These are phyloP conservation scores for Disparrhopalites patrizii DNA, from an alignment of 2,888 invertebrate genomes.

Conservation along the genomic window DNA sequence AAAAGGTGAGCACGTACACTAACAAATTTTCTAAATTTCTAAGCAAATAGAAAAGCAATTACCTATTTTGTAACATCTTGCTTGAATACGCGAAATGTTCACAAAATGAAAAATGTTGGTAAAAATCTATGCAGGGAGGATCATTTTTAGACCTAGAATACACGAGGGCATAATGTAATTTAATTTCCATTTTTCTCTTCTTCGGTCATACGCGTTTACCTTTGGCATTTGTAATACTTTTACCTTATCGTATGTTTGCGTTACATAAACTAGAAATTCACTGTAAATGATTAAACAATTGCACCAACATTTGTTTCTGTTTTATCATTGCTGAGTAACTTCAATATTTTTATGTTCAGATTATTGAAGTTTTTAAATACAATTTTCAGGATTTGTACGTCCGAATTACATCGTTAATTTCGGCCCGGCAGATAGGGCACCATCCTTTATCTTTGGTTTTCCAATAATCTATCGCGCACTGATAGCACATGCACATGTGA, in stretches of 20 bases:
- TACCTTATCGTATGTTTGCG: too few species aligned
- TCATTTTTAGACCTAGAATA: too few species aligned
- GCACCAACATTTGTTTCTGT: too few species aligned
- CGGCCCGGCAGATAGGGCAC: constrained; percentile 90
- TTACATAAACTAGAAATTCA: constrained; percentile 6
- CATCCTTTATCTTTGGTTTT: constrained; percentile 82
- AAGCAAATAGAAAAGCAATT: background rate
- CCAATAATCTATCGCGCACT: constrained; percentile 88
- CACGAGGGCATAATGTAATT: too few species aligned
- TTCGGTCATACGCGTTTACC: constrained; percentile 1
- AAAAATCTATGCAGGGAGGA: too few species aligned
- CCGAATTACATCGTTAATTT: constrained; percentile 90
- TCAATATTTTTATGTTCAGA: constrained; percentile 15
- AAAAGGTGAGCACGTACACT: too few species aligned
- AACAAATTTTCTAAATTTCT: background rate
- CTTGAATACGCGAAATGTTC: too few species aligned
- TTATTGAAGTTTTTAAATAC: constrained; percentile 17
- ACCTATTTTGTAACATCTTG: too few species aligned
- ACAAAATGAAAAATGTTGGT: too few species aligned
- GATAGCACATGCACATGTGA: constrained; percentile 98
- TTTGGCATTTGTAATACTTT: too few species aligned
- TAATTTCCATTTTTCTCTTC: too few species aligned
- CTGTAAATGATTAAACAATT: background rate
- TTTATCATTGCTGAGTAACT: too few species aligned
- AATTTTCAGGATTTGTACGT: constrained; percentile 63